Evolutionary conservation across 1,140 invertebrate species (phyloP).

Genomic region (Helicoverpa armigera): DNA sequence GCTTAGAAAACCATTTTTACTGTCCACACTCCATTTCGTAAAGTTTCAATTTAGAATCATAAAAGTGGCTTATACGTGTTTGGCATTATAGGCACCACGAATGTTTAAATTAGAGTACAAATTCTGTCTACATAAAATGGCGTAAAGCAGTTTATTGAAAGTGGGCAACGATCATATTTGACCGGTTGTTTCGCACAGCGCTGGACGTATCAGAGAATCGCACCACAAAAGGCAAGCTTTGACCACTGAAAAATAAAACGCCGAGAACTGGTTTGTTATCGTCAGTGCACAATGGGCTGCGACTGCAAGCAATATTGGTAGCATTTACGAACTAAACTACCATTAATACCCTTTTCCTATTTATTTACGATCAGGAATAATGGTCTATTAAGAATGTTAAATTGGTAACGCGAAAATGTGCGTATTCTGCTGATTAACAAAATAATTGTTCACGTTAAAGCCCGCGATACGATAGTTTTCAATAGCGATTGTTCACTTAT

Average conservation of each 20-base stretch:
- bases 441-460: conserved; percentile 49
- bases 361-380: conserved; percentile 74
- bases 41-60: background rate
- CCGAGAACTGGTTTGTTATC: conserved; percentile 62
- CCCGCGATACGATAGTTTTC: background rate
- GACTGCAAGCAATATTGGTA: conserved; percentile 38
- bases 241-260: conserved; percentile 68
- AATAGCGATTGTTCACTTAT: conserved; percentile 29
- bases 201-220: conserved; percentile 40
- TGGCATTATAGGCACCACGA: background rate
- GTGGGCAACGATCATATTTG: conserved; percentile 7
- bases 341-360: conserved; percentile 72
- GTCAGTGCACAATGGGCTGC: conserved; percentile 60
- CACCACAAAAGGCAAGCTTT: conserved; percentile 41
- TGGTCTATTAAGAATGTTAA: conserved; percentile 74
- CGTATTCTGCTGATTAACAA: conserved; percentile 57
- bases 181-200: conserved; percentile 19
- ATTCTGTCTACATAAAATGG: conserved; percentile 26
- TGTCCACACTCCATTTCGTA: background rate
- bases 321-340: conserved; percentile 62
- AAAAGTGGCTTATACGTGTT: conserved; percentile 9
- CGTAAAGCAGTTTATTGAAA: background rate
- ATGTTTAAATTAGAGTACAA: conserved; percentile 32
- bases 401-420: conserved; percentile 57
- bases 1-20: background rate